Conservation (phyloP, 2,888 invertebrate species). For the Coelopa pilipes region DNA sequence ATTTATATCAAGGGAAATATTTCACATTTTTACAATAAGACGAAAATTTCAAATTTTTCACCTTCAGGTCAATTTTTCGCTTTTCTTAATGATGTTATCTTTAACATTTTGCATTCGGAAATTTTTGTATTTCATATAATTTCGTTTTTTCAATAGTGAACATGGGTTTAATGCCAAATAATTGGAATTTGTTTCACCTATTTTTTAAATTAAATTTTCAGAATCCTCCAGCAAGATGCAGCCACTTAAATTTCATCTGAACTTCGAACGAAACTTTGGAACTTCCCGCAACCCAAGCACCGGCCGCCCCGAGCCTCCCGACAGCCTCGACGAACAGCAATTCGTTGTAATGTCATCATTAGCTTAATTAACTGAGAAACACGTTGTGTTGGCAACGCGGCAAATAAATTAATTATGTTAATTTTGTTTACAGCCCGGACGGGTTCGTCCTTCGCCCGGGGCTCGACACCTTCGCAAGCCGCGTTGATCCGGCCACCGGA, state of each 20-base stretch:
- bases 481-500: not conserved
- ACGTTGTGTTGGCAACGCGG: not conserved
- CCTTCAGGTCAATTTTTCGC: no score
- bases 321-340: not conserved
- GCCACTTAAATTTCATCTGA: not conserved
- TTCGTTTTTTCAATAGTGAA: no score
- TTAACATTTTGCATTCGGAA: no score
- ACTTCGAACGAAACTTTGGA: not conserved
- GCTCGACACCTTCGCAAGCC: not conserved
- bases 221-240: not conserved
- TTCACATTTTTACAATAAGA: no score
- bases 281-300: not conserved
- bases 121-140: no score
- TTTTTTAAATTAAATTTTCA: not conserved
- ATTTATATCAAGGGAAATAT: no score
- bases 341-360: slow-evolving; percentile 27
- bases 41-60: no score
- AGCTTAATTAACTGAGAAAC: slow-evolving; percentile 26
- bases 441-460: no score
- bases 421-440: slow-evolving; percentile 6
- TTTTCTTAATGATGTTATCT: no score
- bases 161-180: no score
- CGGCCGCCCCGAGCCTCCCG: not conserved
- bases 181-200: not conserved
- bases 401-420: slow-evolving; percentile 34